Conservation (phyloP, 2,113 vertebrate species). For the Clupea harengus region DNA sequence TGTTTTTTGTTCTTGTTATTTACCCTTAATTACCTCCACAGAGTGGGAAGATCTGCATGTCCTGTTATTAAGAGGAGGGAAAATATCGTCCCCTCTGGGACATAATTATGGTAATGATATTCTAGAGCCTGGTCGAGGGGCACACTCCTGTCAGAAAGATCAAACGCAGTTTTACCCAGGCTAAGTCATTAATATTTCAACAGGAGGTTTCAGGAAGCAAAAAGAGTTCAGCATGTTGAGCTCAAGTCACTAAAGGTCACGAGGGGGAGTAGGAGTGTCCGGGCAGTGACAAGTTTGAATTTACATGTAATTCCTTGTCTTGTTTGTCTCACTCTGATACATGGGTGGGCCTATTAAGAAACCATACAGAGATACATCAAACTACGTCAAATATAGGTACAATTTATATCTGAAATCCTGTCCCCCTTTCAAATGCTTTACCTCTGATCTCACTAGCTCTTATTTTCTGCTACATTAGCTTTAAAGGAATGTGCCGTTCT, state of each 20-base stretch:
- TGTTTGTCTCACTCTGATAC: not conserved
- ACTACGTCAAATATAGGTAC: too few relatives aligned
- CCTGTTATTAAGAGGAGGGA: not conserved
- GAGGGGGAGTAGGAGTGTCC: not conserved
- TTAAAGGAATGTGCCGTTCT: not conserved
- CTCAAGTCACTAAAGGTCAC: slow-evolving; percentile 34
- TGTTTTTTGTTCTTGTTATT: not conserved
- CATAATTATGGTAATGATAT: slow-evolving; percentile 47
- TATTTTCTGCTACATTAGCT: not conserved
- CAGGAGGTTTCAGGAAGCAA: slow-evolving; percentile 18
- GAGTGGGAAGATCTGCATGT: not conserved
- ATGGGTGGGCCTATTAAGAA: not conserved
- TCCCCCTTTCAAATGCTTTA: not conserved
- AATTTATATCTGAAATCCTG: not conserved
- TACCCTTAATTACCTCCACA: not conserved
- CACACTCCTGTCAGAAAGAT: slow-evolving; percentile 37
- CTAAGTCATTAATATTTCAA: slow-evolving; percentile 42
- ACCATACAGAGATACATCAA: too few relatives aligned
- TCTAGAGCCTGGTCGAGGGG: slow-evolving; percentile 20
- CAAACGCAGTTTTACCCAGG: slow-evolving; percentile 34
- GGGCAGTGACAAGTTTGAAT: not conserved
- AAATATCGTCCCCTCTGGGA: slow-evolving; percentile 36
- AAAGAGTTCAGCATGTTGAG: not conserved
- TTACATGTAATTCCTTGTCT: not conserved
- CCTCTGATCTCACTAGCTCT: not conserved